Percentiles rank a stretch among this genome's conserved stretches.
These are phyloP conservation scores for Phragmatobia fuliginosa DNA, from an alignment of 2,888 invertebrate genomes.

Conservation along the genomic window DNA sequence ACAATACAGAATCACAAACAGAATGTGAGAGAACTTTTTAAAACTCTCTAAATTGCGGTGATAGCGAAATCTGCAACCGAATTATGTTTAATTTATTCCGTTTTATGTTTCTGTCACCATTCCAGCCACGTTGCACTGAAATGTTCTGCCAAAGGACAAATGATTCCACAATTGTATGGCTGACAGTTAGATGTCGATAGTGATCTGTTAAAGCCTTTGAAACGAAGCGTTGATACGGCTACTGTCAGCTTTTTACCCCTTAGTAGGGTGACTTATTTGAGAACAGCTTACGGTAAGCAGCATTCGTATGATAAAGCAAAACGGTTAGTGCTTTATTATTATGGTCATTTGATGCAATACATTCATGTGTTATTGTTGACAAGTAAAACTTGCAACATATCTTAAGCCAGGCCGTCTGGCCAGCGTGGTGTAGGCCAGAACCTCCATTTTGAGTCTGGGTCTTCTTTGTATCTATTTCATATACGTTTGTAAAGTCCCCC, in stretches of 20 bases:
- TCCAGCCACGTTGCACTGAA: slow-evolving; percentile 8
- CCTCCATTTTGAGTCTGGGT: too few species aligned
- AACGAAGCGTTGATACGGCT: neutral
- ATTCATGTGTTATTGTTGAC: neutral
- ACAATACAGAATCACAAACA: neutral
- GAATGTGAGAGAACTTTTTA: neutral
- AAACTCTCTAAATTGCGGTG: neutral
- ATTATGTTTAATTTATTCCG: slow-evolving; percentile 20
- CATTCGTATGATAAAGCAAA: neutral
- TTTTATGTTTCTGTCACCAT: slow-evolving; percentile 15
- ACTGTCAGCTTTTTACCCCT: neutral
- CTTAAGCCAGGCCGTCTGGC: too few species aligned
- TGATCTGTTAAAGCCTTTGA: slow-evolving; percentile 3
- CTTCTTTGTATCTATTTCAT: too few species aligned
- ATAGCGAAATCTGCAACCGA: slow-evolving; percentile 6
- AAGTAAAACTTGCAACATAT: too few species aligned
- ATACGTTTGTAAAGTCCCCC: too few species aligned
- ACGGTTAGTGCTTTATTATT: neutral
- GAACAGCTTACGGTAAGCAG: neutral
- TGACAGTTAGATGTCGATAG: neutral
- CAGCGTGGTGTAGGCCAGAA: too few species aligned
- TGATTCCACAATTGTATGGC: slow-evolving; percentile 9
- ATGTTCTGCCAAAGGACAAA: slow-evolving; percentile 9
- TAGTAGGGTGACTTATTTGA: neutral
- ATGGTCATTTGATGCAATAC: neutral